These are phyloP conservation scores for Troglohyphantes excavatus DNA, from an alignment of 2,888 invertebrate genomes.

Conservation along the genomic window DNA sequence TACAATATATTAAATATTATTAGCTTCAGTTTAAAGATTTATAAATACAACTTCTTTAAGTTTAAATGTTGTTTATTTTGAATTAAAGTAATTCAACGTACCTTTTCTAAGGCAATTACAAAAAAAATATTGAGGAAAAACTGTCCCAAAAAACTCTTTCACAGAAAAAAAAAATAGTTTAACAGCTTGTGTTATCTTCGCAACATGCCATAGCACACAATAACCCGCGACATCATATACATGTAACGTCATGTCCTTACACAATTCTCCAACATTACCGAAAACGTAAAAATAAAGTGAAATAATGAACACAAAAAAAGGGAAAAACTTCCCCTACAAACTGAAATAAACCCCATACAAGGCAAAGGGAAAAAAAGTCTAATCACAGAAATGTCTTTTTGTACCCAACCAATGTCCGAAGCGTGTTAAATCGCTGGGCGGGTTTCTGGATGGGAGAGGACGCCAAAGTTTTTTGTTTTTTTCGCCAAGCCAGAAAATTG, in stretches of 20 bases:
- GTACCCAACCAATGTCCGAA: constrained; percentile 45
- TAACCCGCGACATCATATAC: not conserved
- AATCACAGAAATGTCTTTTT: constrained; percentile 73
- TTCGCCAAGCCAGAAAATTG: constrained; percentile 59
- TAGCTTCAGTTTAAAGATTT: too few species aligned
- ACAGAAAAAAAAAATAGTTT: too few species aligned
- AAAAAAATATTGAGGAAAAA: too few species aligned
- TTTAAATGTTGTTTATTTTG: too few species aligned
- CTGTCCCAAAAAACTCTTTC: too few species aligned
- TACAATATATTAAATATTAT: too few species aligned
- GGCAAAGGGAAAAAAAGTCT: constrained; percentile 4
- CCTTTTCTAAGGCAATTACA: too few species aligned
- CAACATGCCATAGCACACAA: not conserved
- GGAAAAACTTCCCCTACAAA: constrained; percentile 26
- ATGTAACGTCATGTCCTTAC: not conserved
- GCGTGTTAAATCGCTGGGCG: constrained; percentile 63
- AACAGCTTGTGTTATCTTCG: not conserved
- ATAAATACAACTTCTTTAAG: too few species aligned
- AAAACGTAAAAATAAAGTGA: not conserved
- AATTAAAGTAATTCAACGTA: too few species aligned
- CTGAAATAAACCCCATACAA: constrained; percentile 46
- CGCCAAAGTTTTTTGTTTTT: constrained; percentile 25
- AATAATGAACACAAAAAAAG: not conserved
- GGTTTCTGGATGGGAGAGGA: not conserved
- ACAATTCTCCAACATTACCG: not conserved